These are phyloP conservation scores for Polyodon spathula DNA, from an alignment of 2,113 vertebrate species.

Conservation along the genomic window DNA sequence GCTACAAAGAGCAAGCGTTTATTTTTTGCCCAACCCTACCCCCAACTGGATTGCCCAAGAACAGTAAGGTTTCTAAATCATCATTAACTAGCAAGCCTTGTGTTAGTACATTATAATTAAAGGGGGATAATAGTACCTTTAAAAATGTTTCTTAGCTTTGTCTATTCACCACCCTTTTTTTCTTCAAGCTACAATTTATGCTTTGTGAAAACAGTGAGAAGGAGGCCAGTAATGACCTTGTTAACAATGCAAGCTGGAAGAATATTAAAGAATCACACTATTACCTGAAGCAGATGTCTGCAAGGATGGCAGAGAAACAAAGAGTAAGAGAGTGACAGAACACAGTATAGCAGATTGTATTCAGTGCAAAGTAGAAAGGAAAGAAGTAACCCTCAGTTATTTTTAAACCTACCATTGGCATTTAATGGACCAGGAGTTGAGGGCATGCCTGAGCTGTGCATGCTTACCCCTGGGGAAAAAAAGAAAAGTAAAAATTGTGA, in stretches of 20 bases:
- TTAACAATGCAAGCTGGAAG: neutral
- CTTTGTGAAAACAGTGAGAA: too few species aligned
- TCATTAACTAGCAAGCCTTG: too few species aligned
- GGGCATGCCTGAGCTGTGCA: constrained; percentile 64
- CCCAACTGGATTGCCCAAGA: too few species aligned
- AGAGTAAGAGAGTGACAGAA: constrained; percentile 17
- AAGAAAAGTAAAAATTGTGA: constrained; percentile 15
- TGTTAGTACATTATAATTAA: too few species aligned
- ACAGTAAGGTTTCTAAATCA: too few species aligned
- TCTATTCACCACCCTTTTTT: too few species aligned
- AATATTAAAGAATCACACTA: constrained; percentile 19
- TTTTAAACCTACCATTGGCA: constrained; percentile 62
- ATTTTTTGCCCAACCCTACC: too few species aligned
- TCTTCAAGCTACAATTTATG: too few species aligned
- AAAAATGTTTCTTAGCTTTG: too few species aligned
- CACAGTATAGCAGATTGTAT: constrained; percentile 16
- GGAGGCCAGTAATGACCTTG: neutral
- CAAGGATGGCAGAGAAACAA: constrained; percentile 19
- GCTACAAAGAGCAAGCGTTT: too few species aligned
- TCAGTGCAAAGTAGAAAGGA: constrained; percentile 7
- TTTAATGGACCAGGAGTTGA: constrained; percentile 58
- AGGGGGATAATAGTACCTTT: too few species aligned
- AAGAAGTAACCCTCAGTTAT: constrained; percentile 18
- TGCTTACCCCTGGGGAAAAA: constrained; percentile 66
- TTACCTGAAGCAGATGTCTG: constrained; percentile 24